Percentiles rank a stretch among this genome's conserved stretches.
Conservation (phyloP, 2,888 invertebrate genomes). For the Epistrophe eligans region DNA sequence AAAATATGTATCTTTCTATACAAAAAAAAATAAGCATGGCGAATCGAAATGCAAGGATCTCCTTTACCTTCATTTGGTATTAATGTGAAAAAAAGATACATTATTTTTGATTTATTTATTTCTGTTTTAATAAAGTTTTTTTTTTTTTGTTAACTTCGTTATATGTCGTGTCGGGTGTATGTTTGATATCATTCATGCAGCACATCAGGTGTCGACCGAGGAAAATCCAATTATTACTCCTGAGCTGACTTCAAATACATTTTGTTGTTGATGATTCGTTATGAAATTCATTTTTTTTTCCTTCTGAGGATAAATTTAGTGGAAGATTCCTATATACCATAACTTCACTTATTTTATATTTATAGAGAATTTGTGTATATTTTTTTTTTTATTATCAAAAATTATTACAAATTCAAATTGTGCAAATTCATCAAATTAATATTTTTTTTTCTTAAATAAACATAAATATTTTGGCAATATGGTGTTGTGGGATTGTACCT, state of each 20-base stretch:
- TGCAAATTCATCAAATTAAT: conserved; percentile 10
- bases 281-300: background rate
- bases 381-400: background rate
- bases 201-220: conserved; percentile 16
- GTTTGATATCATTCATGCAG: background rate
- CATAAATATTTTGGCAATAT: background rate
- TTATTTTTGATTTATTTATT: conserved; percentile 63
- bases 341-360: conserved; percentile 8
- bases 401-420: conserved; percentile 23
- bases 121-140: conserved; percentile 39
- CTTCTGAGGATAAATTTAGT: conserved; percentile 1
- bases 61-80: conserved; percentile 45
- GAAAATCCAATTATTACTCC: conserved; percentile 36
- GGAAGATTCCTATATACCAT: background rate
- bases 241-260: background rate
- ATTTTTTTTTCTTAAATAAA: background rate
- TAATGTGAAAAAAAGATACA: conserved; percentile 34
- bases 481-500: background rate
- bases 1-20: background rate
- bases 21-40: background rate
- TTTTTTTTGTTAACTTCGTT: background rate
- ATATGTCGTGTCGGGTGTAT: background rate
- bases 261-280: background rate
- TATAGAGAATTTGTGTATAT: conserved; percentile 13
- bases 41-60: conserved; percentile 50